phyloP scores from a whole-genome alignment of 2,888 invertebrate species.

The Diogma glabrata region DNA sequence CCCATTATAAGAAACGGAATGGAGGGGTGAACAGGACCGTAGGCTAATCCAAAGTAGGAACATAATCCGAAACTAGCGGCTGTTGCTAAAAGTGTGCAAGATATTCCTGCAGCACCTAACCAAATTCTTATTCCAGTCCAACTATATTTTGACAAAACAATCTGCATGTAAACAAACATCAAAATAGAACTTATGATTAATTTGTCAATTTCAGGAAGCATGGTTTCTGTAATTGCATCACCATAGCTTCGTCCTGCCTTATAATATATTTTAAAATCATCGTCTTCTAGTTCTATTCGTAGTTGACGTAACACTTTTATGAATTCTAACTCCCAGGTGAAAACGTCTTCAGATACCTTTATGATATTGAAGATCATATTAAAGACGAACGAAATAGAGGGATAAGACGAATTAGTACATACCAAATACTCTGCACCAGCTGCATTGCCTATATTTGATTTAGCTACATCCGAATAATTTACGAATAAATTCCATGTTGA shows the following conservation, averaged over 20 bases:
- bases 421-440: constrained; percentile 69
- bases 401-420: too few relatives aligned
- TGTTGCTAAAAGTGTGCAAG: constrained; percentile 63
- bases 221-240: constrained; percentile 56
- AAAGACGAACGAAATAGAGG: too few relatives aligned
- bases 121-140: constrained; percentile 59
- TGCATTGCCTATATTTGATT: constrained; percentile 53
- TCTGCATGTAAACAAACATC: constrained; percentile 62
- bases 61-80: constrained; percentile 59
- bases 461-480: constrained; percentile 54
- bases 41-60: constrained; percentile 56
- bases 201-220: constrained; percentile 63
- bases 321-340: constrained; percentile 51
- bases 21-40: constrained; percentile 72
- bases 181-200: constrained; percentile 52
- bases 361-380: too few relatives aligned
- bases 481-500: constrained; percentile 52
- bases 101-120: constrained; percentile 44
- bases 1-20: constrained; percentile 73
- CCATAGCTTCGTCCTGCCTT: constrained; percentile 54
- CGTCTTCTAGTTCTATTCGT: constrained; percentile 28
- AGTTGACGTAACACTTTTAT: constrained; percentile 36
- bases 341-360: constrained; percentile 41
- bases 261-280: constrained; percentile 41
- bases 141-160: constrained; percentile 62